Evolutionary conservation across 2,797 vertebrate species (phyloP).

Genomic region (Mormyrus hasselquistii): DNA sequence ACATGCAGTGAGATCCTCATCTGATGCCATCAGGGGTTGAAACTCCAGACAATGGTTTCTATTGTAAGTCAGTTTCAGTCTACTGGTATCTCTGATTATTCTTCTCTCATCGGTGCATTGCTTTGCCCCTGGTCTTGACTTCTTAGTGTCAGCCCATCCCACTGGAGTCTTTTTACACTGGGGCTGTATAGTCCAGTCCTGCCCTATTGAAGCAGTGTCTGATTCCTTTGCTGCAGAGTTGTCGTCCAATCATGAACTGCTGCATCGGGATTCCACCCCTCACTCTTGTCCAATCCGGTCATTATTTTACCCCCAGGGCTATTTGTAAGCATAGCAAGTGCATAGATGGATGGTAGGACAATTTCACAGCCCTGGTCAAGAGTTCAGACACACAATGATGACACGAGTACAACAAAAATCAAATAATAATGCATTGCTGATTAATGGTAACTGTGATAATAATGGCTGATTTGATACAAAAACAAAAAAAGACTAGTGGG

Average conservation of each 20-base stretch:
- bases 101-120: neutral
- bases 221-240: neutral
- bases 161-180: neutral
- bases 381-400: constrained; percentile 27
- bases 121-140: neutral
- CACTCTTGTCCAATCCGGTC: neutral
- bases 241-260: neutral
- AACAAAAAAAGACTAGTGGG: neutral
- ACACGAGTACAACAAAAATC: constrained; percentile 29
- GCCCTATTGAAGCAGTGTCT: neutral
- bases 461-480: constrained; percentile 20
- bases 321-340: neutral
- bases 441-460: constrained; percentile 32
- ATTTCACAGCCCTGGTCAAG: constrained; percentile 22
- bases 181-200: neutral
- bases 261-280: neutral
- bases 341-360: neutral
- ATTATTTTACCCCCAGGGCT: neutral
- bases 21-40: neutral
- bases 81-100: neutral
- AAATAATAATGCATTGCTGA: constrained; percentile 36
- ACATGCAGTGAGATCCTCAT: neutral
- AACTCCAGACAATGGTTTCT: neutral
- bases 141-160: neutral
- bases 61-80: neutral